These are phyloP conservation scores for Amphimedon queenslandica DNA, from an alignment of 37 sponge, comb jelly and placozoan genomes.

Conservation along the genomic window DNA sequence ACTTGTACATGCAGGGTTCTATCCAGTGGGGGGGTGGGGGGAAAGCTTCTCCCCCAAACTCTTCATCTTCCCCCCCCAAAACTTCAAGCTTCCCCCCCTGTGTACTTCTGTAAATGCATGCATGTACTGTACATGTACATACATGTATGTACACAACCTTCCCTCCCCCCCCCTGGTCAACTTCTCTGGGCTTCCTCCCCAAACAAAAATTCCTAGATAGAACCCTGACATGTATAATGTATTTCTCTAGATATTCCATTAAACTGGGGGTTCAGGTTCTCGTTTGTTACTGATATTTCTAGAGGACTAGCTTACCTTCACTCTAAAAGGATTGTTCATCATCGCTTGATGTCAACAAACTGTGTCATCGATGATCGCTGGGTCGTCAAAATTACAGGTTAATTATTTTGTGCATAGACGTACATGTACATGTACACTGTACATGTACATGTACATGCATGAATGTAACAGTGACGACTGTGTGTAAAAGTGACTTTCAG, in stretches of 20 bases:
- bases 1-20: no score
- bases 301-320: conserved; percentile 84
- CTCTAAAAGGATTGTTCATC: conserved; percentile 57
- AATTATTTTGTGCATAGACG: neutral
- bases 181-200: neutral
- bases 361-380: conserved; percentile 91
- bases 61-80: neutral
- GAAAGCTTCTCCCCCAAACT: no score
- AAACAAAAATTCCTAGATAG: no score
- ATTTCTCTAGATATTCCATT: conserved; percentile 91
- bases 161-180: neutral
- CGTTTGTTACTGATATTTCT: conserved; percentile 83
- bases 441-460: neutral
- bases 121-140: no score
- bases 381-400: conserved; percentile 87
- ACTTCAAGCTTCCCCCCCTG: neutral
- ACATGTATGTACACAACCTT: no score
- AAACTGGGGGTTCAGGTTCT: conserved; percentile 88
- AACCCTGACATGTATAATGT: no score
- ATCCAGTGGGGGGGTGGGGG: no score
- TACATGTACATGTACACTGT: neutral
- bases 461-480: neutral
- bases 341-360: conserved; percentile 76
- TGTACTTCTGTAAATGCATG: no score
- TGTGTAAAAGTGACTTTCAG: neutral